Conservation (phyloP, 1,140 invertebrate genomes). For the Drosophila equinoxialis region DNA sequence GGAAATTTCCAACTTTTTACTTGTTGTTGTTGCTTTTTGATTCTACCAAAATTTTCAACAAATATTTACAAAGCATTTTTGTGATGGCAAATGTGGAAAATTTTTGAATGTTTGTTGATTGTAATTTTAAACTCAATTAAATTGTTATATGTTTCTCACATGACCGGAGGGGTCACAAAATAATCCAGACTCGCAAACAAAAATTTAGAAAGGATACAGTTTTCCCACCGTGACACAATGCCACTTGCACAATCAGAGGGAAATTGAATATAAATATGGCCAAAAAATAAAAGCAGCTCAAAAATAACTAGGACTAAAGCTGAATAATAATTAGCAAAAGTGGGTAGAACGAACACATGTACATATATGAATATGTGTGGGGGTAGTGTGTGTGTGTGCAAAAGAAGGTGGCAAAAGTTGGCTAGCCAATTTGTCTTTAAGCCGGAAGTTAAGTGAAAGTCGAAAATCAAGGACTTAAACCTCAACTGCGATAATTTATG, state of each 20-base stretch:
- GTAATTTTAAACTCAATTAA: slow-evolving; percentile 71
- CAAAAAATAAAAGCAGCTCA: slow-evolving; percentile 33
- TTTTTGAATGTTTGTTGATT: slow-evolving; percentile 23
- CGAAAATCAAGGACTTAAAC: slow-evolving; percentile 33
- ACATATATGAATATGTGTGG: no score
- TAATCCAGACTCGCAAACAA: neutral
- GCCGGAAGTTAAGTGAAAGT: slow-evolving; percentile 38
- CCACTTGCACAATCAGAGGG: slow-evolving; percentile 23
- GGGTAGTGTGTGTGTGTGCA: neutral
- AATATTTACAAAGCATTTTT: slow-evolving; percentile 3
- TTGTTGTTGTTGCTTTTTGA: neutral
- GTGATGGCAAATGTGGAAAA: slow-evolving; percentile 14
- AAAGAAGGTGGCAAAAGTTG: neutral
- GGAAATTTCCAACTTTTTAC: neutral
- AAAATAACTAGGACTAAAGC: slow-evolving; percentile 15
- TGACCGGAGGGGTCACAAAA: neutral
- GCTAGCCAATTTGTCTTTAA: slow-evolving; percentile 42
- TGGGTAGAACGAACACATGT: neutral
- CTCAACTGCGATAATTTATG: slow-evolving; percentile 48
- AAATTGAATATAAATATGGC: slow-evolving; percentile 66
- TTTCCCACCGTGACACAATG: slow-evolving; percentile 19
- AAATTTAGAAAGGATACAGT: slow-evolving; percentile 32
- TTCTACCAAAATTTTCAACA: slow-evolving; percentile 21
- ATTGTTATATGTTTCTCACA: slow-evolving; percentile 16
- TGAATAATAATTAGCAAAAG: slow-evolving; percentile 42